Evolutionary conservation across 2,888 invertebrate species (phyloP), one percentile per base, ranked within the genome.

Genomic region (Melinaea marsaeus): DNA sequence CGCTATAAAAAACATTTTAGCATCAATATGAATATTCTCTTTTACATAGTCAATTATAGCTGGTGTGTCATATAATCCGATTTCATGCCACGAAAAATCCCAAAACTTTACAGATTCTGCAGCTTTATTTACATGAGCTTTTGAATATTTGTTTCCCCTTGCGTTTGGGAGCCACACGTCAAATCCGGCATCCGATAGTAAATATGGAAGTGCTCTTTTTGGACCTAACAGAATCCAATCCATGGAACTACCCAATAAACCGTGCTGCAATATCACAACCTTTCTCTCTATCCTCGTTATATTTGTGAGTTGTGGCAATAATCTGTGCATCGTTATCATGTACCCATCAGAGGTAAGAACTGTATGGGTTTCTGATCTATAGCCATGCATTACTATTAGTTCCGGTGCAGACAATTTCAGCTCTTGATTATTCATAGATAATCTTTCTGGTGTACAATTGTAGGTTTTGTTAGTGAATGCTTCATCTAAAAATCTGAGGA

Each of bases 131-230:
- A 65, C 55, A 63, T 80, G 78, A 4, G 61, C 61, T 63, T 62
- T 79, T 22, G 81, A 80, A 65, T 82, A 84, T 69, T 71, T 76
- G 60, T 79, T 85, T 22, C 83, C 81, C 65, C 82, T 76, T 5
- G 78, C 78, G 62, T 92, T 92, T 9, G 88, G 79, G 83, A 83
- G 89, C 95, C 86, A 95, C 0, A 92, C 90, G 67, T 92, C 92
- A 67, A 85, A 91, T 7, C 90, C 88, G 4, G 80, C 79, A 60
- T 94, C 81, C 82, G 88, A 80, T 84, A 95, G 58, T 45, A 80
- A 63, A 66, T 79, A 83, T 0, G 83, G 79, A 4, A 84, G 64
- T 9, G 79, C 70, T 61, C 67, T 71, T n/a, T 74, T 70, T 22
- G 75, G 68, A 2, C 80, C 80, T 34, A 80, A 73, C 11, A 81